These are phyloP conservation scores for Meriones unguiculatus DNA, from an alignment of 2,113 vertebrate genomes.

Conservation along the genomic window DNA sequence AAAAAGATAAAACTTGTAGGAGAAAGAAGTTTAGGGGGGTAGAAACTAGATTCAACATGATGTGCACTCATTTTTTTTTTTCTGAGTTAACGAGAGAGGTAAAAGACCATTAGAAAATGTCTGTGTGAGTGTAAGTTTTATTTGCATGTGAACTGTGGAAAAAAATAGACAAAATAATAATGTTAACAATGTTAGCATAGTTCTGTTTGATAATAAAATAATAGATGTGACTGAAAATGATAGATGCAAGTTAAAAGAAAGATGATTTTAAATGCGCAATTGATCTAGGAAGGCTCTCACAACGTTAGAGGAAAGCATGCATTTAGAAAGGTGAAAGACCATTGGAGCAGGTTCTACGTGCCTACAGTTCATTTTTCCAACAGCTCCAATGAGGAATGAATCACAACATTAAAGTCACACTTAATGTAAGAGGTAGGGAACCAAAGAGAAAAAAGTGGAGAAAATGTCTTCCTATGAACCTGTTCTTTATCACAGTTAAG, in stretches of 20 bases:
- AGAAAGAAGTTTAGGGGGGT: not conserved
- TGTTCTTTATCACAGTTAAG: not conserved
- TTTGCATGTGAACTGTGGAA: not conserved
- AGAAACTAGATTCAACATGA: not conserved
- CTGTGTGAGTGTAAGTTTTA: not conserved
- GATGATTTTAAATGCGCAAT: not conserved
- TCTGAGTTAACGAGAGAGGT: not conserved
- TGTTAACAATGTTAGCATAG: not conserved
- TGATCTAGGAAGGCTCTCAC: not conserved
- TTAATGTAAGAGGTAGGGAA: accelerated
- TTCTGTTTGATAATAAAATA: conserved; percentile 24
- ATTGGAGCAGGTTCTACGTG: not conserved
- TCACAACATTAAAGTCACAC: not conserved
- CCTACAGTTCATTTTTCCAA: not conserved
- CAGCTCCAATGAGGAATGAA: not conserved
- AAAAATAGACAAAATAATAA: not conserved
- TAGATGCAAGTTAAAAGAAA: not conserved
- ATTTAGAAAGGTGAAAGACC: not conserved
- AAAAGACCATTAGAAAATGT: not conserved
- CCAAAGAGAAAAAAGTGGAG: not conserved
- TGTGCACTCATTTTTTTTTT: not conserved
- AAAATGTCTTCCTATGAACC: not conserved
- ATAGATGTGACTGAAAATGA: not conserved
- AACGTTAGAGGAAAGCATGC: not conserved
- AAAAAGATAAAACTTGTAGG: not conserved